Evolutionary conservation across 2,797 vertebrate species (phyloP), one percentile per base, ranked within the genome.

Genomic region (Pelobates cultripes): DNA sequence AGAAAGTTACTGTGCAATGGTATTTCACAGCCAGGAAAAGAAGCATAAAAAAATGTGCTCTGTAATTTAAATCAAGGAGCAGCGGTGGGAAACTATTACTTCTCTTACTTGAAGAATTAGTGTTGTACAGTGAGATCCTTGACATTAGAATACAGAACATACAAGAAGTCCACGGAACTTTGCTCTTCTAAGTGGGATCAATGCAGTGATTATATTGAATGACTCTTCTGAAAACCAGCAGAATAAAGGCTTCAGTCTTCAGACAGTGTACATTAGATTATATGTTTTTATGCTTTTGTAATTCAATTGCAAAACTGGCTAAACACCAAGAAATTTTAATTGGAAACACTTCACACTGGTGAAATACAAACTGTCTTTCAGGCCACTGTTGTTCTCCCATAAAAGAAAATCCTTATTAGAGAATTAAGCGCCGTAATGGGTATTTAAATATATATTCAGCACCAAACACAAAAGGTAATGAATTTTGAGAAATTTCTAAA

Each of bases 61-160:
- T 93, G 93, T 94, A 93, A 94, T 94, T 95, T 95, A 94, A 96
- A 96, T 96, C 94, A 94, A 93, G 93, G 90, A 87, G 89, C 91
- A 94, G 90, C 93, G 93, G 93, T 95, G 93, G 93, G 94, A 94
- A 95, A 94, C 92, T 89, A 86, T 91, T 90, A 92, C 91, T 90
- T 92, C 89, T 91, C 92, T 93, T 89, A 92, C 94, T 94, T 92
- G 95, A 95, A 90, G 91, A 95, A 94, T 93, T 91, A 93, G 90
- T 86, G 89, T 88, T 85, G 89, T 87, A 90, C 82, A 85, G 89
- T 86, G 89, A 81, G 90, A 91, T 93, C 92, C 93, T 92, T 93
- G 93, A 94, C 92, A 91, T 88, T 81, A 70, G 53, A 28, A 67
- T 51, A 85, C 87, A 84, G 87, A 88, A 87, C 91, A 85, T 81